A percentile compares a stretch with the other conserved stretches of the same genome.
phyloP scores from a whole-genome alignment of 1,140 invertebrate species.

The Neocloeon triangulifer region DNA sequence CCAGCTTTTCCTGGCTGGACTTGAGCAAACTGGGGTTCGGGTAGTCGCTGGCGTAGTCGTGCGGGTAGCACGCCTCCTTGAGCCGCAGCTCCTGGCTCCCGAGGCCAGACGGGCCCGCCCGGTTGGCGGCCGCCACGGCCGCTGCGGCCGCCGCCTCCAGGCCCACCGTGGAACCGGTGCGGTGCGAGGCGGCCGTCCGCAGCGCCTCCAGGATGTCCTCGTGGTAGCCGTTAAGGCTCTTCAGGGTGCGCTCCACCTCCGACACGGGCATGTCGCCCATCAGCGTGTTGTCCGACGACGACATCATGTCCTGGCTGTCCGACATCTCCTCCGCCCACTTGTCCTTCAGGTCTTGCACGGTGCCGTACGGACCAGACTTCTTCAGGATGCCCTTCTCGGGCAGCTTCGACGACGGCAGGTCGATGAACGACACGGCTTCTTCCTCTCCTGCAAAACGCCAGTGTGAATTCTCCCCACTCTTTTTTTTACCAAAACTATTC shows the following conservation, averaged over 20 bases:
- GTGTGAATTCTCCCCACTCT: too few relatives aligned
- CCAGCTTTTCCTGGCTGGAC: constrained; percentile 27
- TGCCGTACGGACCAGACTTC: constrained; percentile 54
- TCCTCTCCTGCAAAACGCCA: constrained; percentile 35
- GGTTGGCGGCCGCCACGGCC: background rate
- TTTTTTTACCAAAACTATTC: too few relatives aligned
- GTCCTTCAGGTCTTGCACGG: constrained; percentile 26
- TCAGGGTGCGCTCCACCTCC: constrained; percentile 57
- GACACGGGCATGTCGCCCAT: constrained; percentile 13
- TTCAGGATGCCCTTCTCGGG: constrained; percentile 74
- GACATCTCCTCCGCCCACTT: constrained; percentile 45
- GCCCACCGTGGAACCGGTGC: constrained; percentile 28
- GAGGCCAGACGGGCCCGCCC: too few relatives aligned
- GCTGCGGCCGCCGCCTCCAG: constrained; percentile 8
- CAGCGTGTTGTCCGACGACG: constrained; percentile 38
- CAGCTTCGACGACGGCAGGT: constrained; percentile 49
- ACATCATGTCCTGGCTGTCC: constrained; percentile 43
- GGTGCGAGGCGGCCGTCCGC: constrained; percentile 50
- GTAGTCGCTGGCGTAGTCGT: constrained; percentile 8
- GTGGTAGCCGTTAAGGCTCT: constrained; percentile 77
- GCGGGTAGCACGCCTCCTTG: constrained; percentile 8
- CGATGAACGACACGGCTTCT: constrained; percentile 59
- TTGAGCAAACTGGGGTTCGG: constrained; percentile 4
- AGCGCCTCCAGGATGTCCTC: constrained; percentile 76
- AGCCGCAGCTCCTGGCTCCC: too few relatives aligned